Percentiles rank a stretch among this genome's conserved stretches.
Evolutionary conservation across 2,888 invertebrate species (phyloP).

Genomic region (Drosophila cracens): DNA sequence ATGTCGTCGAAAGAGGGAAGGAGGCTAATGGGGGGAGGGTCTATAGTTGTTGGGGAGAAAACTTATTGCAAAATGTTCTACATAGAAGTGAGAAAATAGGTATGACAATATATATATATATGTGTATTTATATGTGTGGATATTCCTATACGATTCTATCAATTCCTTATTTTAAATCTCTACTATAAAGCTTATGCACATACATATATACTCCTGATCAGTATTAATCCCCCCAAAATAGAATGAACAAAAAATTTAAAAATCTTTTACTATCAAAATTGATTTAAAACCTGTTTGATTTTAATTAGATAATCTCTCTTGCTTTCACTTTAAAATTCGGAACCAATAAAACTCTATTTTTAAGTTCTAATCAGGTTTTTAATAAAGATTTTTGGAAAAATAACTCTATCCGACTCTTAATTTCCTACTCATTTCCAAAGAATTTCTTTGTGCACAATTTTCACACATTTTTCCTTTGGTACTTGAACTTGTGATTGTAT

Average conservation of each 20-base stretch:
- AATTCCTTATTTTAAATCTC: neutral
- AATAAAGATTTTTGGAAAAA: neutral
- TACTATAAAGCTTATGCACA: neutral
- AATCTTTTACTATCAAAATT: neutral
- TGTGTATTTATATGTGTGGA: neutral
- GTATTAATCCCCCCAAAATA: neutral
- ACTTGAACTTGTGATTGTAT: slow-evolving; percentile 5
- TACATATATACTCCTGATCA: neutral
- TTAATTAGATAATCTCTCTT: neutral
- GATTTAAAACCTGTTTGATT: neutral
- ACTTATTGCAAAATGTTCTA: slow-evolving; percentile 4
- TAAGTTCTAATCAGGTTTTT: neutral
- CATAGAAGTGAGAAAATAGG: neutral
- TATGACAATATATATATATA: neutral
- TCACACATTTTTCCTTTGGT: slow-evolving; percentile 6
- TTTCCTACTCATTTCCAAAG: neutral
- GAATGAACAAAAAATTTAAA: neutral
- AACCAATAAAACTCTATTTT: neutral
- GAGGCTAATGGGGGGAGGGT: fast-evolving
- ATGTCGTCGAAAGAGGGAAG: no score
- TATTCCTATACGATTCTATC: neutral
- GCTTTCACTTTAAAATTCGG: neutral
- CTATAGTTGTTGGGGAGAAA: neutral
- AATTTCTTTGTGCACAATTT: neutral
- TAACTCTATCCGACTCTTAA: neutral